These are phyloP conservation scores for Antennarius striatus DNA, from an alignment of 2,113 vertebrate species.

Conservation along the genomic window DNA sequence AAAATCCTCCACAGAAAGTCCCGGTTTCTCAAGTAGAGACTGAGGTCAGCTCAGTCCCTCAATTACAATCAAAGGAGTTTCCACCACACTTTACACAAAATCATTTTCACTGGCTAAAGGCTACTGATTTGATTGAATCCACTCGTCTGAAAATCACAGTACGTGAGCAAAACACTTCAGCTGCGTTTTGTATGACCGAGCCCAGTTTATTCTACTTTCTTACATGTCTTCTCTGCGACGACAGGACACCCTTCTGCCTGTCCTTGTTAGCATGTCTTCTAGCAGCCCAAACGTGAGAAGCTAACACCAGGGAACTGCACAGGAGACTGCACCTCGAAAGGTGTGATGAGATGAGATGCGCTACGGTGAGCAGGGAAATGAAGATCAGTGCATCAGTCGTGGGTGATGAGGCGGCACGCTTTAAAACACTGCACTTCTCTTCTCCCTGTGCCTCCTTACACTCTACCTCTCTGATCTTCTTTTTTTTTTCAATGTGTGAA, in stretches of 20 bases:
- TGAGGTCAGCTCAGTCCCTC: no score
- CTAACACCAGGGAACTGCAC: conserved; percentile 49
- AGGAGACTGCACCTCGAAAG: conserved; percentile 65
- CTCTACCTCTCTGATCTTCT: conserved; percentile 49
- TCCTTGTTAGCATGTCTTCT: conserved; percentile 76
- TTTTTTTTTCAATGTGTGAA: conserved; percentile 27
- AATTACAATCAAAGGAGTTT: no score
- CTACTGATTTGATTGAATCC: no score
- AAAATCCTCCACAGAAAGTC: no score
- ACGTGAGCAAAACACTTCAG: neutral
- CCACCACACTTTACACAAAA: no score
- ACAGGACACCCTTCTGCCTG: conserved; percentile 40
- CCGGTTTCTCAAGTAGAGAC: no score
- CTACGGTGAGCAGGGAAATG: conserved; percentile 78
- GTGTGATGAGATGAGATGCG: conserved; percentile 74
- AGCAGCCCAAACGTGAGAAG: conserved; percentile 39
- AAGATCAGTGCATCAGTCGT: conserved; percentile 66
- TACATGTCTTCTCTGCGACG: conserved; percentile 33
- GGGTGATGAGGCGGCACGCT: conserved; percentile 54
- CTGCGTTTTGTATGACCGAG: conserved; percentile 3
- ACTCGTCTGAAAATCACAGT: neutral
- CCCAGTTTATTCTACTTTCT: conserved; percentile 35
- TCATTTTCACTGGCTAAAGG: no score
- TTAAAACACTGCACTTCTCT: conserved; percentile 58
- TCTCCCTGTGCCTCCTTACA: conserved; percentile 23